These are phyloP conservation scores for Actias luna DNA, from an alignment of 2,888 invertebrate genomes.

Conservation along the genomic window DNA sequence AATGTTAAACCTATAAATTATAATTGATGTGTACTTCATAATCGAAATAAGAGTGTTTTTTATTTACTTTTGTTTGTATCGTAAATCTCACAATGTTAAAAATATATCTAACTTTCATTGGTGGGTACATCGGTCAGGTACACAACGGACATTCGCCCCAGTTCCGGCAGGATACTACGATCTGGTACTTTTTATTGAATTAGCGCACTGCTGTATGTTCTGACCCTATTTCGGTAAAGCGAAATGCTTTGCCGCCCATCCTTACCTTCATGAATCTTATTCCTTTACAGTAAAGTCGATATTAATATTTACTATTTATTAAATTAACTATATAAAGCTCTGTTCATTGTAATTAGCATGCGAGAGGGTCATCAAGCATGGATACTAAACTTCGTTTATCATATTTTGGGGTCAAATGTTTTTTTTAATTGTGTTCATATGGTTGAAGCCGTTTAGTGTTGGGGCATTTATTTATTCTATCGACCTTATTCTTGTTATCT, in stretches of 20 bases:
- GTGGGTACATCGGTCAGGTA: not conserved
- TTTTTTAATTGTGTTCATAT: not conserved
- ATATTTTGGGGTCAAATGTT: not conserved
- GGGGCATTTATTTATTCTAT: not conserved
- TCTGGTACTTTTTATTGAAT: constrained; percentile 52
- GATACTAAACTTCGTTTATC: constrained; percentile 12
- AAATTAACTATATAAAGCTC: not conserved
- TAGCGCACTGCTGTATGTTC: constrained; percentile 50
- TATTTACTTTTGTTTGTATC: no score
- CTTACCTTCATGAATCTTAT: not conserved
- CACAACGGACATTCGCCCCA: constrained; percentile 6
- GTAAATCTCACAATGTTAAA: no score
- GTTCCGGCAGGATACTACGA: constrained; percentile 3
- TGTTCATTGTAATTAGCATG: constrained; percentile 20
- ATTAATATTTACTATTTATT: not conserved
- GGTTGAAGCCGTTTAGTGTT: not conserved
- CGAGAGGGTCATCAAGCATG: constrained; percentile 28
- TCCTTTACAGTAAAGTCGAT: not conserved
- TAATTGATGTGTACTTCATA: no score
- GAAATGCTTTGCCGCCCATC: constrained; percentile 14
- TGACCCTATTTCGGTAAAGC: constrained; percentile 44
- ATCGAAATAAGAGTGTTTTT: no score
- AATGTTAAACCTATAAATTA: no score
- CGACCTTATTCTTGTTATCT: not conserved
- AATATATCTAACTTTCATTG: not conserved